These are phyloP conservation scores for Euwallacea similis DNA, from an alignment of 1,140 invertebrate genomes.

Conservation along the genomic window DNA sequence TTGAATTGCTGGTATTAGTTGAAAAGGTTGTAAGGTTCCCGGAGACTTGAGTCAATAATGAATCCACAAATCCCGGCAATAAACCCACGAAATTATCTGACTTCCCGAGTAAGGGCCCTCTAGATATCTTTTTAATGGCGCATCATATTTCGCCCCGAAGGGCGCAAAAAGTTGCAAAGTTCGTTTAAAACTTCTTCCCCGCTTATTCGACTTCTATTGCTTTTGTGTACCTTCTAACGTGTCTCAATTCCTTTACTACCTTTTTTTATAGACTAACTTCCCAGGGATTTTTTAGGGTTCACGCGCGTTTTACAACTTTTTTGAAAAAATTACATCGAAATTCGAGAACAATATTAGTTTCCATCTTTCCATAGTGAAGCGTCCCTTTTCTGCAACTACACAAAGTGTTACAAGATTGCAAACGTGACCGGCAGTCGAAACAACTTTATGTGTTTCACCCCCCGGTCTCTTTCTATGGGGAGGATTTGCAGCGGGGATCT, in stretches of 20 bases:
- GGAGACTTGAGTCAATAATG: constrained; percentile 13
- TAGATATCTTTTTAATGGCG: constrained; percentile 29
- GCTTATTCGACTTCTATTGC: constrained; percentile 28
- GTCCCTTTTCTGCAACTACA: constrained; percentile 34
- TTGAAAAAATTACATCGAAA: too few species aligned
- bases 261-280: too few species aligned
- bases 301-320: too few species aligned
- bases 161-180: constrained; percentile 23
- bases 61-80: constrained; percentile 21
- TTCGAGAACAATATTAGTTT: constrained; percentile 35
- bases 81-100: constrained; percentile 19
- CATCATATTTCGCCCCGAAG: constrained; percentile 28
- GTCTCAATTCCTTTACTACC: neutral
- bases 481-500: constrained; percentile 26
- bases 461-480: constrained; percentile 21
- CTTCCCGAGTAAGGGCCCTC: constrained; percentile 19
- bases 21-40: neutral
- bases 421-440: constrained; percentile 43
- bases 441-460: constrained; percentile 35
- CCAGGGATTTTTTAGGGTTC: too few species aligned
- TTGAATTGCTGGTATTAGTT: too few species aligned
- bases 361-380: constrained; percentile 30
- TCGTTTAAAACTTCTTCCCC: constrained; percentile 27
- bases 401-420: constrained; percentile 47
- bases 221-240: constrained; percentile 22